phyloP scores from a whole-genome alignment of 2,113 vertebrate species.

The Hystrix brachyura region DNA sequence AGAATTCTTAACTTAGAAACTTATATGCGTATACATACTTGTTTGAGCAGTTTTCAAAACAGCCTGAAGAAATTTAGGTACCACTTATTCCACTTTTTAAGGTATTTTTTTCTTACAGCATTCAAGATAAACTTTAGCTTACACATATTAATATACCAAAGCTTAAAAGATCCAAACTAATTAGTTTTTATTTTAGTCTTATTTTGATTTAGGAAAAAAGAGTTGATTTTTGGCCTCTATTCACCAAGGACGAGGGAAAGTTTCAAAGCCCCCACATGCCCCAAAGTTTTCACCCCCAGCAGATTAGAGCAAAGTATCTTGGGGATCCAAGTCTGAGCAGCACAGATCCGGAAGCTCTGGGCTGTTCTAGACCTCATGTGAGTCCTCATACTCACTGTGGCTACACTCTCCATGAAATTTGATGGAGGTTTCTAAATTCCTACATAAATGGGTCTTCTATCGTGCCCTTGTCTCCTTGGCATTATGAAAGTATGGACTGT shows the following conservation, averaged over 20 bases:
- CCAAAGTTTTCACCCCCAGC: conserved; percentile 5
- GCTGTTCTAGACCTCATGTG: not conserved
- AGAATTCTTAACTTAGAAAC: conserved; percentile 70
- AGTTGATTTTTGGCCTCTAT: not conserved
- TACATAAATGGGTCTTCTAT: not conserved
- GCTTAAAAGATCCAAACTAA: conserved; percentile 27
- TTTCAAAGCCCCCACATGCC: not conserved
- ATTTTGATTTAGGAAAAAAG: not conserved
- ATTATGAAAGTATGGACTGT: not conserved
- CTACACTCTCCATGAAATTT: not conserved
- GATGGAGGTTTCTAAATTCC: not conserved
- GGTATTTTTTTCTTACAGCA: not conserved
- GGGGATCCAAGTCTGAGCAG: not conserved
- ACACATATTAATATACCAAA: conserved; percentile 28
- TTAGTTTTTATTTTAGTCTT: conserved; percentile 47
- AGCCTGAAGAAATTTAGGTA: conserved; percentile 43
- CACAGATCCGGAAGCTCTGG: not conserved
- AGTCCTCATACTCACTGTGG: not conserved
- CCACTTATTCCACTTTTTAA: not conserved
- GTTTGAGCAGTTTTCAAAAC: conserved; percentile 49
- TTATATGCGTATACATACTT: conserved; percentile 35
- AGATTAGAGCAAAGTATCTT: conserved; percentile 1
- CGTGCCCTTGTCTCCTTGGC: not conserved
- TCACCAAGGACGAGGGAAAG: not conserved
- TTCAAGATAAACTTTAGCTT: conserved; percentile 51